A percentile compares a stretch with the other conserved stretches of the same genome.
These are phyloP conservation scores for Cotesia glomerata DNA, from an alignment of 1,140 invertebrate species.

Conservation along the genomic window DNA sequence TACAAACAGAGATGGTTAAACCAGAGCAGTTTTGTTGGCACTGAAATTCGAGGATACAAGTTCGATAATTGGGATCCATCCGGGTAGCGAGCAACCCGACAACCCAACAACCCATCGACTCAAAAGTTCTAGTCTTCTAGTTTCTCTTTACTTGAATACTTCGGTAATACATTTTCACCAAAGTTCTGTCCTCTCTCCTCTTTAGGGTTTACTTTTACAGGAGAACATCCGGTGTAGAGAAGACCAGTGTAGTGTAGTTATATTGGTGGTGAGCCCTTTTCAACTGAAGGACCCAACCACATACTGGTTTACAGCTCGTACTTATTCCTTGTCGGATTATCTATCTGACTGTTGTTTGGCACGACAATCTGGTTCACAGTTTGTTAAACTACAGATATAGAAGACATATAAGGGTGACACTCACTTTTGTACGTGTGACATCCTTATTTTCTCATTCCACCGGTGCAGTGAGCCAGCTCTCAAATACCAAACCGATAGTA, in stretches of 20 bases:
- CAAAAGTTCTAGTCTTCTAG: conserved; percentile 23
- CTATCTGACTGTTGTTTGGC: background rate
- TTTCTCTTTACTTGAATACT: conserved; percentile 19
- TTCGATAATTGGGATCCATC: conserved; percentile 35
- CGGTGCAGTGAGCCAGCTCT: no score
- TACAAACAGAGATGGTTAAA: no score
- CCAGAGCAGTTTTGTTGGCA: conserved; percentile 18
- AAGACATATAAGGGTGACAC: no score
- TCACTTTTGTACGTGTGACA: background rate
- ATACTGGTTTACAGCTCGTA: background rate
- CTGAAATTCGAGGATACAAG: conserved; percentile 28
- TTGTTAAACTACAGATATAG: background rate
- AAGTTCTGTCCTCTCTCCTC: no score
- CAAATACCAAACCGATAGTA: background rate
- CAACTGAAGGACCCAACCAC: background rate
- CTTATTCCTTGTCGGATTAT: background rate
- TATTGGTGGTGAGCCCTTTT: background rate
- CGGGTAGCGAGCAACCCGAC: background rate
- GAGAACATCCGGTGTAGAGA: no score
- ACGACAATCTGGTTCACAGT: background rate
- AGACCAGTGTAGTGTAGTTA: background rate
- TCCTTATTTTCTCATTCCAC: background rate
- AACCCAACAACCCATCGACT: conserved; percentile 20
- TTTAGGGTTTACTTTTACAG: background rate
- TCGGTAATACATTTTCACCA: conserved; percentile 3